Base-by-base conservation (phyloP, 1,140 invertebrate genomes). In the Ladona fulva region DNA sequence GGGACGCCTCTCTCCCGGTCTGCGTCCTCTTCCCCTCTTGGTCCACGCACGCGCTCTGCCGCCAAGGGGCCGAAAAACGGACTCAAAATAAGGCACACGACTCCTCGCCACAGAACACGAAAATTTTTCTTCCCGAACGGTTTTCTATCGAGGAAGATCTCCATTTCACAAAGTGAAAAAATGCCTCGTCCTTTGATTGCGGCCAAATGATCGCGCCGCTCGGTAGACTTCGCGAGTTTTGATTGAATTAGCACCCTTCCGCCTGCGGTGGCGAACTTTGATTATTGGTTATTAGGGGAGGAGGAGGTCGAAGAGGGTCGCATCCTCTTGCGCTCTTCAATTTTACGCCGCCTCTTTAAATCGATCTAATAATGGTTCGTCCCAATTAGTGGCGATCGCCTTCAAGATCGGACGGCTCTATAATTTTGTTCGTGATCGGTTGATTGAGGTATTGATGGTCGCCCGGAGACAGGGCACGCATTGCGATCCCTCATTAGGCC, bases 231-330 rank as follows among this genome's bases (percentile, higher is more conserved):
- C 52, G n/a, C 52, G 52, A 66, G 52, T 66, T 66, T 66, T 66
- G 52, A 66, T 66, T 66, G 52, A 66, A 66, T 66, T 66, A 66
- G 52, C 52, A 66, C 52, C 52, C 52, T 19, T 22, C 52, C 12
- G 52, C 52, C 52, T 66, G 52, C 52, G 52, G 52, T 66, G 52
- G 52, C 52, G 52, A 66, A 66, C 52, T 66, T 66, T 66, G 52
- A 66, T 66, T 66, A 66, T 66, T 66, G 52, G 52, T 66, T 66
- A 66, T 66, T 66, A 66, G 52, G 44, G 44, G 44, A 52, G 44
- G 44, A 11, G 44, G 44, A 52, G 44, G 44, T 52, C 10, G 44
- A 11, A 66, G 12, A 16, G 52, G 52, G 29, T 37, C 29, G n/a
- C n/a, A n/a, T n/a, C n/a, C n/a, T n/a, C n/a, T n/a, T n/a, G n/a